Evolutionary conservation across 2,888 invertebrate species (phyloP), one percentile per base, ranked within the genome.

Genomic region (Corythucha ciliata): DNA sequence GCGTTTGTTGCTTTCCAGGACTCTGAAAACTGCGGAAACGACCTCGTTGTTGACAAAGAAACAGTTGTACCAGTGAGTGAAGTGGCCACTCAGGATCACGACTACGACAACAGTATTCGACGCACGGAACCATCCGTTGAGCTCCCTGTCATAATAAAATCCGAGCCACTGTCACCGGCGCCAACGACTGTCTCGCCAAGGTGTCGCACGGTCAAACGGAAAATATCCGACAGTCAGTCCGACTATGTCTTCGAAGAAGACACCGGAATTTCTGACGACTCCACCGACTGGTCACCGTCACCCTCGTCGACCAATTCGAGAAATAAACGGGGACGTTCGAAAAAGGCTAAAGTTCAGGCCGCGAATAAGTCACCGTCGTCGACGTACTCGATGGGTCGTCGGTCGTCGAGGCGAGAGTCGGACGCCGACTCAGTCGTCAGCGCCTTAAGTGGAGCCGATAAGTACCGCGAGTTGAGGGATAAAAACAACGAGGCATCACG

Each of bases 401-500:
- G n/a, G n/a, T n/a, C n/a, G n/a, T n/a, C 25, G 3, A 47, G 16
- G 26, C 5, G 8, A 24, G 48, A 50, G 14, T 57, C 57, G 10
- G 57, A 57, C 39, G 41, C 32, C 18, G 54, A 53, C 24, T 57
- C 57, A 16, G 40, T 57, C 33, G 46, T 39, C 4, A 55, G 52
- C 8, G 44, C 51, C 16, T 32, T 24, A 33, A 14, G n/a, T 12
- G 36, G 36, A 7, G 16, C 52, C 2, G 63, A 62, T 39, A 76
- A 73, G 58, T 83, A 84, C 65, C 71, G 81, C 45, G 80, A 82
- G 63, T 72, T 81, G 57, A 70, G 85, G 50, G 80, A 81, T 63
- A 82, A 81, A 65, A 85, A 85, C 67, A 85, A 85, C 65, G 83
- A 83, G 68, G 83, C 84, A 36, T 84, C 84, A 34, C 74, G 83